Percentiles rank a stretch among this genome's conserved stretches.
Conservation (phyloP, 2,888 invertebrate genomes). For the Chironomus riparius region DNA sequence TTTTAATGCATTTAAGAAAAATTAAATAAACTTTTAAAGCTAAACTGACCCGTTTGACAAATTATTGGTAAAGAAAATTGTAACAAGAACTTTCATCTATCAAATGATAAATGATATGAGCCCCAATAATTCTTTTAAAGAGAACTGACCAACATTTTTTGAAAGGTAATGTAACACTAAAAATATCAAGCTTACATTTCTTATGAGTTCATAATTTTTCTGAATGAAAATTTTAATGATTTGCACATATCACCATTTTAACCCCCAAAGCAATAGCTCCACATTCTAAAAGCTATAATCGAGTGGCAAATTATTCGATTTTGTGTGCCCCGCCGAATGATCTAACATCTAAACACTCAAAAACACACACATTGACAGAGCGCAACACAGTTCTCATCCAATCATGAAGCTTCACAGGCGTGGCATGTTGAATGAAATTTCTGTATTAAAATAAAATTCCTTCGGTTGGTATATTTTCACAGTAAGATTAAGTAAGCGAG, state of each 20-base stretch:
- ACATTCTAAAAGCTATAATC: slow-evolving; percentile 18
- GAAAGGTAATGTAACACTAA: too few species aligned
- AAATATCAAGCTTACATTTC: too few species aligned
- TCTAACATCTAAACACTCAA: not conserved
- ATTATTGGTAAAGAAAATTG: not conserved
- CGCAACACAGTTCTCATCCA: not conserved
- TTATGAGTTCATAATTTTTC: not conserved
- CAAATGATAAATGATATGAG: not conserved
- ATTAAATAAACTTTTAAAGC: not conserved
- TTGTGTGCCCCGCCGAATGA: slow-evolving; percentile 8
- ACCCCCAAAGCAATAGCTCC: slow-evolving; percentile 7
- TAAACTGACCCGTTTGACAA: too few species aligned
- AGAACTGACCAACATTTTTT: too few species aligned
- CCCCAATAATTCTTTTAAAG: too few species aligned
- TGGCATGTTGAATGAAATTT: not conserved
- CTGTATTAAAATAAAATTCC: too few species aligned
- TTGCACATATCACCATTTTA: slow-evolving; percentile 17
- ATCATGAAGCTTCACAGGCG: slow-evolving; percentile 11
- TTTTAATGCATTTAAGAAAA: not conserved
- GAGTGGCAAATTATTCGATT: not conserved
- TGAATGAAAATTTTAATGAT: not conserved
- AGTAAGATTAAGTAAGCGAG: too few species aligned
- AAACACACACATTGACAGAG: not conserved
- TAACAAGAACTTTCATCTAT: not conserved
- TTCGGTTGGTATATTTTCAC: not conserved